Evolutionary conservation across 2,113 vertebrate genomes (phyloP), one percentile per base, ranked within the genome.

Genomic region (Corythornis madagascariensis): DNA sequence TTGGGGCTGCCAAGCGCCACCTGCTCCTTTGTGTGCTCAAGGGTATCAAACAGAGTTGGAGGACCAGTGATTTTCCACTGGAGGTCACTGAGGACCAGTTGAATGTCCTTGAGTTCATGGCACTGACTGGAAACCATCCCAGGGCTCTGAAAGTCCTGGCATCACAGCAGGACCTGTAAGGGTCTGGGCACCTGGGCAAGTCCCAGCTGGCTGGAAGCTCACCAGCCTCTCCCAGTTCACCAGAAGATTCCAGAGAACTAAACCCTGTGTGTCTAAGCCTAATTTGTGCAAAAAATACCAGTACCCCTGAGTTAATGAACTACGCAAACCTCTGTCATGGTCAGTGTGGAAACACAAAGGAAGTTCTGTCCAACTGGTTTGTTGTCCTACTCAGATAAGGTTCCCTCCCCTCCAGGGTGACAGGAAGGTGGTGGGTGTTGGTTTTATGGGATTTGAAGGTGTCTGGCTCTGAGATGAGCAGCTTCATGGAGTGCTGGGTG

Each of bases 371-470:
- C 17, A 2, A 60, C 61, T 26, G 42, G 6, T 82, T 50, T 5
- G 4, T 17, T 42, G 8, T 14, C 70, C 61, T 2, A 5, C 29
- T 52, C 5, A 9, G 16, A 2, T 6, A 11, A 73, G 18, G 45
- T 28, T 38, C 19, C n/a, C 28, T 0, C 0, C 0, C 50, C 33
- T 28, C 11, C 19, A 0, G 22, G 48, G 7, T 6, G 26, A 15
- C 1, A 59, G 15, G 70, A 45, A 64, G 9, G 60, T 4, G 33
- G 11, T 13, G 29, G n/a, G 9, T 33, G 47, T 6, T 52, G 13
- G 5, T 50, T 33, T 63, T 59, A 16, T 3, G 7, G 43, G 18
- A 48, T 5, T 40, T 60, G 6, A 8, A 24, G 13, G 43, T 9
- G 21, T 19, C 21, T 10, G 1, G 42, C 13, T 26, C 28, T 2